Evolutionary conservation across 2,888 invertebrate species (phyloP).

Genomic region (Frankliniella intonsa): DNA sequence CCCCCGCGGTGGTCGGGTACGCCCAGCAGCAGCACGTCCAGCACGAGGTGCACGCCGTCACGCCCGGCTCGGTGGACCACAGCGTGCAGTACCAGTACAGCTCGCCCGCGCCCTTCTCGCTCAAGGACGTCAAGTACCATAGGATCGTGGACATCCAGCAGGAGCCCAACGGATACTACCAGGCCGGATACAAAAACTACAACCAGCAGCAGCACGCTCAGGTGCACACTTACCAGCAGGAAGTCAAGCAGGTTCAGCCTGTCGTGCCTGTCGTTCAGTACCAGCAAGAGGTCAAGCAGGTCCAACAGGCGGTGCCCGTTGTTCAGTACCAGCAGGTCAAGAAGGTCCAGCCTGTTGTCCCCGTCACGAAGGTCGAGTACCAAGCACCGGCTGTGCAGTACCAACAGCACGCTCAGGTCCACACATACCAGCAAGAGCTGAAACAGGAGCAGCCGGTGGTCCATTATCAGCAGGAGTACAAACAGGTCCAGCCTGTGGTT

Average conservation of each 20-base stretch:
- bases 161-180: neutral
- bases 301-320: neutral
- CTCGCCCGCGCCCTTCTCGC: slow-evolving; percentile 11
- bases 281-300: neutral
- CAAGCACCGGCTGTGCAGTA: neutral
- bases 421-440: neutral
- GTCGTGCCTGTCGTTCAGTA: neutral
- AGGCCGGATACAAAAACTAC: neutral
- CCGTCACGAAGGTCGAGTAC: neutral
- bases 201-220: slow-evolving; percentile 6
- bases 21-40: neutral
- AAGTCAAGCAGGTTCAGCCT: neutral
- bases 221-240: neutral
- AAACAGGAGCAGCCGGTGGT: neutral
- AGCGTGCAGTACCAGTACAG: slow-evolving; percentile 30
- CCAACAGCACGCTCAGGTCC: neutral
- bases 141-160: slow-evolving; percentile 1
- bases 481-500: neutral
- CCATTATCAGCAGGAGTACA: too few relatives aligned
- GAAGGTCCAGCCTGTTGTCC: slow-evolving; percentile 33
- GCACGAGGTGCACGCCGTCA: slow-evolving; percentile 34
- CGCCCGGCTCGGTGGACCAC: slow-evolving; percentile 34
- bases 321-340: slow-evolving; percentile 34
- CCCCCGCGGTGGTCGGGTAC: slow-evolving; percentile 32
- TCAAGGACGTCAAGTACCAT: slow-evolving; percentile 18